A percentile compares a stretch with the other conserved stretches of the same genome.
phyloP scores from a whole-genome alignment of 1,140 invertebrate genomes.

The Drosophila ohnishii region DNA sequence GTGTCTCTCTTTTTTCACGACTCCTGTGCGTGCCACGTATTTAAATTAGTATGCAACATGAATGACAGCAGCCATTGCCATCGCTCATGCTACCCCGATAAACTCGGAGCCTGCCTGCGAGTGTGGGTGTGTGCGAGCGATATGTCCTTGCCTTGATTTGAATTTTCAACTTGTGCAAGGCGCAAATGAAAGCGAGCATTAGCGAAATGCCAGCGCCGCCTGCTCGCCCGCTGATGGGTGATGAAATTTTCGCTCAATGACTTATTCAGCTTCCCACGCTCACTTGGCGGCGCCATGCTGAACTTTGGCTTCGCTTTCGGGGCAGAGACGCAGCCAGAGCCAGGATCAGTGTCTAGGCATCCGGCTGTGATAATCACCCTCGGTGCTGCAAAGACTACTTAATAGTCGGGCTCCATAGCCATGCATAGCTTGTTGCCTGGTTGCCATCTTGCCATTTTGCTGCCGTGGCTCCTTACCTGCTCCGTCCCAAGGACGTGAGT shows the following conservation, averaged over 20 bases:
- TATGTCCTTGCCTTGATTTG: constrained; percentile 75
- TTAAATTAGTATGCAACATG: constrained; percentile 82
- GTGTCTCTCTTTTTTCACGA: constrained; percentile 1
- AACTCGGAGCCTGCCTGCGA: constrained; percentile 24
- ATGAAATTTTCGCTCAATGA: constrained; percentile 62
- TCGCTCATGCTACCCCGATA: constrained; percentile 67
- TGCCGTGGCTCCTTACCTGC: constrained; percentile 22
- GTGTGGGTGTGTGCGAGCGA: too few species aligned
- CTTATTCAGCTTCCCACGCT: constrained; percentile 61
- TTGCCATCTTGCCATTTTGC: constrained; percentile 28
- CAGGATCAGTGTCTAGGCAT: constrained; percentile 28
- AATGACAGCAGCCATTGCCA: constrained; percentile 73
- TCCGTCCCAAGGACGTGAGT: constrained; percentile 29
- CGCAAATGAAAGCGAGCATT: constrained; percentile 76
- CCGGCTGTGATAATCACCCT: constrained; percentile 61
- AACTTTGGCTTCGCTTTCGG: constrained; percentile 51
- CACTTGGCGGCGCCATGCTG: constrained; percentile 19
- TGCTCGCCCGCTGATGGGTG: constrained; percentile 24
- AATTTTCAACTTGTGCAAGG: constrained; percentile 74
- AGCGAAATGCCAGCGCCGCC: constrained; percentile 52
- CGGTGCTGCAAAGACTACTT: constrained; percentile 36
- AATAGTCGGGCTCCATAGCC: constrained; percentile 43
- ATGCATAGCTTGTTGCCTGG: constrained; percentile 13
- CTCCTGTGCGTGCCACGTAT: constrained; percentile 65
- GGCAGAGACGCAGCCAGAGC: constrained; percentile 8